Conservation (phyloP, 2,888 invertebrate genomes). For the Congeria kusceri region DNA sequence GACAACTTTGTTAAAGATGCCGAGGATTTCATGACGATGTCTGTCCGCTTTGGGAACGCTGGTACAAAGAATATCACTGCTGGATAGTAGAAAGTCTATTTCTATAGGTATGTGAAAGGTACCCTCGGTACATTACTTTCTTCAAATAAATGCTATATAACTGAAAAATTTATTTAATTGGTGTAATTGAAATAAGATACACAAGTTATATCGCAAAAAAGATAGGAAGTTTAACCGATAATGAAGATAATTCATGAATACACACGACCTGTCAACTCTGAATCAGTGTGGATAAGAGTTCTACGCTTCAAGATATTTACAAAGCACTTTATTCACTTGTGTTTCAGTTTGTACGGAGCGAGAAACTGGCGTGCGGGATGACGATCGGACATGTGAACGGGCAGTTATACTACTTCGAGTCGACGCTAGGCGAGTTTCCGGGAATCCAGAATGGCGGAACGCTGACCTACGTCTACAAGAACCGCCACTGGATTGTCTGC, state of each 20-base stretch:
- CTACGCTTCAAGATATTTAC: no score
- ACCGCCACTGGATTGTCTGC: slow-evolving; percentile 60
- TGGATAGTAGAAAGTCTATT: slow-evolving; percentile 77
- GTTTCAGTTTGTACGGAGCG: slow-evolving; percentile 47
- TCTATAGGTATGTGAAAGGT: slow-evolving; percentile 53
- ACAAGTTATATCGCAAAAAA: no score
- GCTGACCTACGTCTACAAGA: slow-evolving; percentile 37
- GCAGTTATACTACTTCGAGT: slow-evolving; percentile 66
- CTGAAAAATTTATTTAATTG: not conserved
- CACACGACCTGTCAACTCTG: no score
- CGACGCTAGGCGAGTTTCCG: slow-evolving; percentile 42
- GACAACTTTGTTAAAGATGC: slow-evolving; percentile 64
- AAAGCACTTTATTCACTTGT: not conserved
- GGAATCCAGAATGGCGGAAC: slow-evolving; percentile 48
- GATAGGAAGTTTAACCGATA: no score
- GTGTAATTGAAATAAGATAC: no score
- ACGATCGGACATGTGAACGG: slow-evolving; percentile 70
- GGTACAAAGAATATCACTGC: slow-evolving; percentile 54
- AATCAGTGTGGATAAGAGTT: no score
- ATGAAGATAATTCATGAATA: no score
- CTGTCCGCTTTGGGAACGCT: slow-evolving; percentile 58
- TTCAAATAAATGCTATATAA: not conserved
- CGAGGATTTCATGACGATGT: slow-evolving; percentile 35
- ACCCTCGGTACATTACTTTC: not conserved
- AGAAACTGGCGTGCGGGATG: slow-evolving; percentile 59